Percentiles rank a stretch among this genome's conserved stretches.
Evolutionary conservation across 1,140 invertebrate species (phyloP).

Genomic region (Zophobas morio): DNA sequence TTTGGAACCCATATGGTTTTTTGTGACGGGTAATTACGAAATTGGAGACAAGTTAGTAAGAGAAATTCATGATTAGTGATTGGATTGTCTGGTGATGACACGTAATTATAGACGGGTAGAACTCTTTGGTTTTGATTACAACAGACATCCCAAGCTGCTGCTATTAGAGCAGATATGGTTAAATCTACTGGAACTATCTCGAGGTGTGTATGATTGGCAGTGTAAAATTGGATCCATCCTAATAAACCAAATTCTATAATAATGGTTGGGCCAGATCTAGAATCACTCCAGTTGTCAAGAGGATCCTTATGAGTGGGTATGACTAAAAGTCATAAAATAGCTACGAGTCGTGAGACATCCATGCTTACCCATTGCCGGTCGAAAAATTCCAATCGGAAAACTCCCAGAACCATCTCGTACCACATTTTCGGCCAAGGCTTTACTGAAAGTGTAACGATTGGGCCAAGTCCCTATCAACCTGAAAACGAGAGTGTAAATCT

Average conservation of each 20-base stretch:
- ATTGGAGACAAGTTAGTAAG: constrained; percentile 67
- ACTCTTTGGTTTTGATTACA: constrained; percentile 59
- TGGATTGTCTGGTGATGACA: constrained; percentile 77
- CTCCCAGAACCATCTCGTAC: constrained; percentile 70
- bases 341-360: not conserved
- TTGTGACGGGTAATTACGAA: constrained; percentile 70
- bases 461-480: constrained; percentile 74
- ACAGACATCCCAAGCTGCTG: constrained; percentile 77
- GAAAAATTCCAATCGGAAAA: constrained; percentile 77
- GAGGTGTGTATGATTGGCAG: constrained; percentile 73
- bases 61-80: constrained; percentile 77
- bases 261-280: constrained; percentile 91
- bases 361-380: constrained; percentile 75
- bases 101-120: constrained; percentile 80
- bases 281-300: constrained; percentile 88
- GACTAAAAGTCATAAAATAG: constrained; percentile 71
- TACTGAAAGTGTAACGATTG: constrained; percentile 84
- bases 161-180: constrained; percentile 84
- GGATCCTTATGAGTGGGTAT: constrained; percentile 87
- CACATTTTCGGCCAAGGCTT: constrained; percentile 79
- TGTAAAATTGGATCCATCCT: constrained; percentile 81
- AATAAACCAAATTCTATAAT: constrained; percentile 68
- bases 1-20: constrained; percentile 74
- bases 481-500: constrained; percentile 73
- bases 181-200: constrained; percentile 90